Evolutionary conservation across 2,888 invertebrate species (phyloP), one percentile per base, ranked within the genome.

Genomic region (Andrena fulva): DNA sequence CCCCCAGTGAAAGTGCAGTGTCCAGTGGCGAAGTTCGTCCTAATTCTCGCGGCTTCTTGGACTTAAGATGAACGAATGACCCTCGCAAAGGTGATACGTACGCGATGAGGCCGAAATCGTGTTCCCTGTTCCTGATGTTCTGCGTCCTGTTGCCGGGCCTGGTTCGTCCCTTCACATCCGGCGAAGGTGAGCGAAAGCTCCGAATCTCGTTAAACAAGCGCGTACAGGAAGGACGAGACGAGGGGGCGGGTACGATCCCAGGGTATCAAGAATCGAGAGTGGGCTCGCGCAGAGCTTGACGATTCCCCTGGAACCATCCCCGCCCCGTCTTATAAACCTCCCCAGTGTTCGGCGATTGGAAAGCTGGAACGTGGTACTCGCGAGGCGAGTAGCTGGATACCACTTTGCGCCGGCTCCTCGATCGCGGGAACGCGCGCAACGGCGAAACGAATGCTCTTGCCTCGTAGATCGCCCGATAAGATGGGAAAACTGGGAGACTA

Each of bases 51-150:
- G 24, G 29, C 48, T 35, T n/a, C 42, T 56, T 64, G 50, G 33
- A 27, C 77, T 59, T 75, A 91, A 90, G 82, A 92, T 92, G 93
- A 90, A 91, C 92, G 92, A 92, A 92, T 93, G 92, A 90, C 87
- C 81, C 77, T 63, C 60, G 63, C 31, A 78, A 86, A 68, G 79
- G 88, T 88, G 90, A 90, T 82, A 85, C 86, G 86, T 90, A 66
- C 91, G 92, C 92, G 90, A 93, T 93, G 93, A 93, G 92, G 92
- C 92, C 91, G 90, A 92, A 93, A 92, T 91, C 91, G 91, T 92
- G 91, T 88, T 85, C 88, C 87, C 88, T 92, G 87, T 90, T 93
- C 85, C 88, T 92, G 87, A 85, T 91, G 83, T 91, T 91, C 88
- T 92, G 90, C 90, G 88, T 91, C 80, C 87, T 91, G 85, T 87